These are phyloP conservation scores for Apeira syringaria DNA, from an alignment of 2,888 invertebrate genomes.

Conservation along the genomic window DNA sequence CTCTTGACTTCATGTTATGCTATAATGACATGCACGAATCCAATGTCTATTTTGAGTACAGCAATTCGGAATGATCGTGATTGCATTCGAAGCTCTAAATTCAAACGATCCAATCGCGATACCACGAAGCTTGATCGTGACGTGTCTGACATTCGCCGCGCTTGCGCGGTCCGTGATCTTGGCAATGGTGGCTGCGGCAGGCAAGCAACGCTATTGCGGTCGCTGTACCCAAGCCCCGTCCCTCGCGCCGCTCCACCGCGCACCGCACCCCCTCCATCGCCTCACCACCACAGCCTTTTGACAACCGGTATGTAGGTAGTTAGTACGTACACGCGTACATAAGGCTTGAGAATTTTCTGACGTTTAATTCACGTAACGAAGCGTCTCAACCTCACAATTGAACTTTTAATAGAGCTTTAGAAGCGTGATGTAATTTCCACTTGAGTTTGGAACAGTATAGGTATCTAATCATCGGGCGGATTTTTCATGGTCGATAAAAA, in stretches of 20 bases:
- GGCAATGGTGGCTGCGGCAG: constrained; percentile 79
- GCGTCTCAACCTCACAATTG: constrained; percentile 57
- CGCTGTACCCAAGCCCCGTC: constrained; percentile 67
- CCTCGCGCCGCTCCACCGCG: constrained; percentile 29
- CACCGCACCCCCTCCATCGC: constrained; percentile 34
- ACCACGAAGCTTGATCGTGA: constrained; percentile 77
- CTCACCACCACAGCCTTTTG: constrained; percentile 60
- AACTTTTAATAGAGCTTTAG: constrained; percentile 56
- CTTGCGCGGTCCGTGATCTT: constrained; percentile 84
- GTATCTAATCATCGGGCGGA: constrained; percentile 15
- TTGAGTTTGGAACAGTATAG: constrained; percentile 20
- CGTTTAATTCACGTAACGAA: constrained; percentile 75
- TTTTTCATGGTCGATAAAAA: constrained; percentile 23
- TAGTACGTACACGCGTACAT: constrained; percentile 49
- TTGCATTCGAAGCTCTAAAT: constrained; percentile 67
- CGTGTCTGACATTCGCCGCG: constrained; percentile 82
- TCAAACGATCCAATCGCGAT: constrained; percentile 70
- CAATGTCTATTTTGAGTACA: constrained; percentile 39
- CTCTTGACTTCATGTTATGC: constrained; percentile 27
- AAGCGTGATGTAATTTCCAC: constrained; percentile 44
- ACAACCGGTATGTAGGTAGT: constrained; percentile 74
- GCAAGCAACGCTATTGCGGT: constrained; percentile 72
- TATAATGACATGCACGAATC: constrained; percentile 29
- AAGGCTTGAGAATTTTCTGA: constrained; percentile 76
- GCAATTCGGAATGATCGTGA: constrained; percentile 58